Percentiles rank a stretch among this genome's conserved stretches.
phyloP scores from a whole-genome alignment of 37 sponge, comb jelly and placozoan genomes.

The Ephydatia muelleri region DNA sequence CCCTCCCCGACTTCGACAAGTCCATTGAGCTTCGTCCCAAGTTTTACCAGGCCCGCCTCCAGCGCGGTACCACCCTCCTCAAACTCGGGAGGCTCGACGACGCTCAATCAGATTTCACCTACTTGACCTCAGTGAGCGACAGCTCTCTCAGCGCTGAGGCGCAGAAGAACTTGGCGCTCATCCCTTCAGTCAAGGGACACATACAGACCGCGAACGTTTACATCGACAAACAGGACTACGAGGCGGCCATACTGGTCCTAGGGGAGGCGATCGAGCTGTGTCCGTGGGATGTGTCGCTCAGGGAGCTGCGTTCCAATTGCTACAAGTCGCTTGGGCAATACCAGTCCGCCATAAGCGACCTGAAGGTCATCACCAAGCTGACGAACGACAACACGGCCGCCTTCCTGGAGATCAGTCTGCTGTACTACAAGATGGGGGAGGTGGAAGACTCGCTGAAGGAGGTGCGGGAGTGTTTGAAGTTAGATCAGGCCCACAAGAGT shows the following conservation, averaged over 20 bases:
- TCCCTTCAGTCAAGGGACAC: conserved; percentile 19
- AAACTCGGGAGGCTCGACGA: conserved; percentile 81
- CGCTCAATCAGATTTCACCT: conserved; percentile 63
- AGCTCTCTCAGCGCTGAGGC: neutral
- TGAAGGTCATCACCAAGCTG: conserved; percentile 86
- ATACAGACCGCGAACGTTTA: conserved; percentile 15
- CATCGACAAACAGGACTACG: conserved; percentile 34
- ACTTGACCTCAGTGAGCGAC: conserved; percentile 15
- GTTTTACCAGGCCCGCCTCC: conserved; percentile 82
- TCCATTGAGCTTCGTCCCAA: conserved; percentile 78
- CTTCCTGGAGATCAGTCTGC: conserved; percentile 68
- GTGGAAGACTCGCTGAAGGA: conserved; percentile 92
- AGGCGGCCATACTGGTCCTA: conserved; percentile 46
- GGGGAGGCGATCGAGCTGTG: conserved; percentile 69
- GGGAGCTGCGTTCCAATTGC: conserved; percentile 76
- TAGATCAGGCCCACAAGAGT: conserved; percentile 90
- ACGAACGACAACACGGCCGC: conserved; percentile 89
- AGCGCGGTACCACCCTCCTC: conserved; percentile 81
- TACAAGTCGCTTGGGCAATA: conserved; percentile 61
- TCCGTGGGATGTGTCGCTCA: conserved; percentile 81
- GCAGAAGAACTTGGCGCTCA: conserved; percentile 14
- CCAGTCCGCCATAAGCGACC: conserved; percentile 84
- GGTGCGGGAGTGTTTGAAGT: conserved; percentile 92
- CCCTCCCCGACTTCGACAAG: conserved; percentile 87
- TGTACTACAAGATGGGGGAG: conserved; percentile 89